Percentiles rank a stretch among this genome's conserved stretches.
Conservation (phyloP, 2,888 invertebrate species). For the Netelia inedita region DNA sequence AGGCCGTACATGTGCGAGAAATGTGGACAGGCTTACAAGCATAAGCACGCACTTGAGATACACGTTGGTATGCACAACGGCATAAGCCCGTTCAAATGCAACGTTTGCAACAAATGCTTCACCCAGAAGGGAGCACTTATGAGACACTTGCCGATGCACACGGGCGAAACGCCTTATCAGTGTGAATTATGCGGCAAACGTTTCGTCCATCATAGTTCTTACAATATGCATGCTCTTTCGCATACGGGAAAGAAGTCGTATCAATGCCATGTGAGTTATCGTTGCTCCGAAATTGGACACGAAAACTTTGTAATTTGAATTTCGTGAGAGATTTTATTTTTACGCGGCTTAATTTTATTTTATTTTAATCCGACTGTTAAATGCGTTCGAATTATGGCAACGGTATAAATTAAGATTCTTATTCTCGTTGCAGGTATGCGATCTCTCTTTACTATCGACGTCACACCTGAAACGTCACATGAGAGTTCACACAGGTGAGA, state of each 20-base stretch:
- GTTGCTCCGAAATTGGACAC: too few relatives aligned
- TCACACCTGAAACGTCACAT: conserved; percentile 90
- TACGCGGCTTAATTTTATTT: too few relatives aligned
- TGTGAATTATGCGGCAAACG: conserved; percentile 89
- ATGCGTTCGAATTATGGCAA: too few relatives aligned
- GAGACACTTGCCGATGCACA: conserved; percentile 88
- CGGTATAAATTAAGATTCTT: background rate
- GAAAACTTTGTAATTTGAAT: too few relatives aligned
- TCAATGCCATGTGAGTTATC: conserved; percentile 77
- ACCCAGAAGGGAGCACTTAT: conserved; percentile 88
- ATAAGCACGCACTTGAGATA: conserved; percentile 88
- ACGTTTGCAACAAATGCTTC: conserved; percentile 87
- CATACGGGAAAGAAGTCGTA: conserved; percentile 85
- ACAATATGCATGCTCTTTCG: conserved; percentile 89
- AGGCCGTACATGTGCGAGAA: conserved; percentile 85
- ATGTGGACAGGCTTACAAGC: conserved; percentile 88
- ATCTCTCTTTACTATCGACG: conserved; percentile 88
- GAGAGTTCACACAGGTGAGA: conserved; percentile 89
- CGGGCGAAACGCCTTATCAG: conserved; percentile 88
- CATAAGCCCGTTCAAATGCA: conserved; percentile 88
- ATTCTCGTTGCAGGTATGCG: conserved; percentile 84
- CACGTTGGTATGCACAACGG: conserved; percentile 88
- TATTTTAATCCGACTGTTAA: too few relatives aligned
- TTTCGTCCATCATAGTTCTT: conserved; percentile 90
- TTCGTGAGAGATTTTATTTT: too few relatives aligned